Conservation (phyloP, 2,113 vertebrate genomes). For the Pomatostomus ruficeps region DNA sequence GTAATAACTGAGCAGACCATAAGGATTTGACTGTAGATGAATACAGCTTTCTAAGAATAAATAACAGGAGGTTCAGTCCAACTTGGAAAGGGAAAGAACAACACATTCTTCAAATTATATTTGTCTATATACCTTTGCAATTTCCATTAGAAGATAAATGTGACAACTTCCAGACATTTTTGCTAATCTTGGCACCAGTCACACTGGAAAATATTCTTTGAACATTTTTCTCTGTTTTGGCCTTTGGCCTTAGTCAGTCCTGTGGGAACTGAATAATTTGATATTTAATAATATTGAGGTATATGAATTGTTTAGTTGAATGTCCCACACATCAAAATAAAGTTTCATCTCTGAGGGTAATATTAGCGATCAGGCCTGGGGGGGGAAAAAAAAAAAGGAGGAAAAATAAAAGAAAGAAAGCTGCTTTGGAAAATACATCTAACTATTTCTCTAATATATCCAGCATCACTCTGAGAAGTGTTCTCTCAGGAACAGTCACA, state of each 20-base stretch:
- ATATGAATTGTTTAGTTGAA: constrained; percentile 28
- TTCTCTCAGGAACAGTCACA: not conserved
- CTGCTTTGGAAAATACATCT: not conserved
- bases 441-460: not conserved
- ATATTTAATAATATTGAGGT: constrained; percentile 30
- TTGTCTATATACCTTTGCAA: constrained; percentile 44
- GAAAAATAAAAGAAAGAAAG: not conserved
- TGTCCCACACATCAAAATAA: constrained; percentile 6
- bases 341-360: not conserved
- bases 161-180: constrained; percentile 51
- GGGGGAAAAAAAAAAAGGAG: not conserved
- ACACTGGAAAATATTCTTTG: constrained; percentile 41
- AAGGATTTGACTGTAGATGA: constrained; percentile 40
- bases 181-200: constrained; percentile 41
- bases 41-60: constrained; percentile 51
- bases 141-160: constrained; percentile 47
- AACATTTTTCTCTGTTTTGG: constrained; percentile 4
- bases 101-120: constrained; percentile 47
- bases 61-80: not conserved
- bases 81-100: constrained; percentile 25
- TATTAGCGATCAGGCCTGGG: not conserved
- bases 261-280: constrained; percentile 26
- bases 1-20: constrained; percentile 5
- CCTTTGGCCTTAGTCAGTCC: not conserved
- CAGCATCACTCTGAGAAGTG: not conserved